These are phyloP conservation scores for Neostethus bicornis DNA, from an alignment of 2,797 vertebrate species.

Conservation along the genomic window DNA sequence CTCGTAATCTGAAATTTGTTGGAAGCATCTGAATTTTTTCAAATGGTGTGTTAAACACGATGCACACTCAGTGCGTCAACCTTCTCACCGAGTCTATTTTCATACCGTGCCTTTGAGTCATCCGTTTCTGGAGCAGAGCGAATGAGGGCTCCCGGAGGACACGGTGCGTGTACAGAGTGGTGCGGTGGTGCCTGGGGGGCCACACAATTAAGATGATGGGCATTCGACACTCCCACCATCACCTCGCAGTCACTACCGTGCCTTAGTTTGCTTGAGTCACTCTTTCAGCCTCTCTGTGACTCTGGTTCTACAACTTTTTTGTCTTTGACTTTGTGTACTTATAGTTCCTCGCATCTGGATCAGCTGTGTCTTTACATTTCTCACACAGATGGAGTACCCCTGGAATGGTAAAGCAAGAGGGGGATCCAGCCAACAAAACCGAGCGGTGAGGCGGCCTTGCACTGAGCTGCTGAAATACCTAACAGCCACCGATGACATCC, in stretches of 20 bases:
- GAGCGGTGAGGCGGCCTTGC: conserved; percentile 95
- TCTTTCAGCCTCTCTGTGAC: conserved; percentile 36
- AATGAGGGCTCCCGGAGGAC: conserved; percentile 79
- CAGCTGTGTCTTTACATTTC: conserved; percentile 15
- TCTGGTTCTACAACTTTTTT: conserved; percentile 36
- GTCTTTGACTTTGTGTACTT: conserved; percentile 42
- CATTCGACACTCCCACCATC: conserved; percentile 62
- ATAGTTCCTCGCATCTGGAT: conserved; percentile 37
- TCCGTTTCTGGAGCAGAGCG: conserved; percentile 78
- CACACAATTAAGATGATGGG: conserved; percentile 81
- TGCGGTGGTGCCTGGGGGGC: conserved; percentile 62
- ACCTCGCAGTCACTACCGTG: conserved; percentile 64
- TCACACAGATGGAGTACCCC: conserved; percentile 89
- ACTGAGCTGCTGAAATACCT: conserved; percentile 99
- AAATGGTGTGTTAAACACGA: conserved; percentile 40
- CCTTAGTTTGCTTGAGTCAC: conserved; percentile 41
- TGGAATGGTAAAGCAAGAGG: conserved; percentile 95
- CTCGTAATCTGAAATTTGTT: conserved; percentile 32
- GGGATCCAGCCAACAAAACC: conserved; percentile 92
- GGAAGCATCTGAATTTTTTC: conserved; percentile 39
- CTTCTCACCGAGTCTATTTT: conserved; percentile 78
- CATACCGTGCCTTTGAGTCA: conserved; percentile 80
- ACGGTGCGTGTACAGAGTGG: conserved; percentile 62
- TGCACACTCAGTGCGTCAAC: conserved; percentile 62
- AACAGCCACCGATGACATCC: conserved; percentile 94